Evolutionary conservation across 2,888 invertebrate species (phyloP).

Genomic region (Ellobium chinense): DNA sequence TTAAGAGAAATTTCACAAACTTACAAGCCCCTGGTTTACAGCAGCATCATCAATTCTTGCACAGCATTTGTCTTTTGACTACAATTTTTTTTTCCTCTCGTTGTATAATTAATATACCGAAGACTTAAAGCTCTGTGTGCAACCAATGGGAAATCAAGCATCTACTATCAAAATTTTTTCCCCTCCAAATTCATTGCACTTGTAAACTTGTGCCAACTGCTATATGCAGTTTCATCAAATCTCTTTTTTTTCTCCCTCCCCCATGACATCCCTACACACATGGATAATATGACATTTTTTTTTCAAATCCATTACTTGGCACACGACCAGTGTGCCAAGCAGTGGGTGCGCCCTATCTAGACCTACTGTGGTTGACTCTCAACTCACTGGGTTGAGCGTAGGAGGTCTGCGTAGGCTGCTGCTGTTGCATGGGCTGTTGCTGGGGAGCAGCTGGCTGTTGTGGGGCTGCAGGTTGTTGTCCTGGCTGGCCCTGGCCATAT

Average conservation of each 20-base stretch:
- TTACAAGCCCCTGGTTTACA: too few species aligned
- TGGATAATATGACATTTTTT: too few species aligned
- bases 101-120: too few species aligned
- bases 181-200: too few species aligned
- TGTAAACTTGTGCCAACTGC: neutral
- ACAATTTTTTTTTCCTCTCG: too few species aligned
- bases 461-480: conserved; percentile 58
- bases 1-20: too few species aligned
- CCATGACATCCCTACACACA: neutral
- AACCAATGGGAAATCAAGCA: too few species aligned
- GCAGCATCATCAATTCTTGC: too few species aligned
- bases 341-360: conserved; percentile 3
- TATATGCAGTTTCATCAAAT: neutral
- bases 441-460: conserved; percentile 65
- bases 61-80: too few species aligned
- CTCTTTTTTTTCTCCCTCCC: neutral
- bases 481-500: conserved; percentile 65
- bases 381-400: conserved; percentile 50
- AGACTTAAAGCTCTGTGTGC: too few species aligned
- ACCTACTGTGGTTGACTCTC: conserved; percentile 43
- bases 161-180: too few species aligned
- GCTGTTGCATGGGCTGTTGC: conserved; percentile 58
- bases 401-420: conserved; percentile 69
- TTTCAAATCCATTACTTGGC: neutral
- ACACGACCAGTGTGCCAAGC: neutral